Conservation (phyloP, 2,888 invertebrate species). For the Galerucella pusilla region DNA sequence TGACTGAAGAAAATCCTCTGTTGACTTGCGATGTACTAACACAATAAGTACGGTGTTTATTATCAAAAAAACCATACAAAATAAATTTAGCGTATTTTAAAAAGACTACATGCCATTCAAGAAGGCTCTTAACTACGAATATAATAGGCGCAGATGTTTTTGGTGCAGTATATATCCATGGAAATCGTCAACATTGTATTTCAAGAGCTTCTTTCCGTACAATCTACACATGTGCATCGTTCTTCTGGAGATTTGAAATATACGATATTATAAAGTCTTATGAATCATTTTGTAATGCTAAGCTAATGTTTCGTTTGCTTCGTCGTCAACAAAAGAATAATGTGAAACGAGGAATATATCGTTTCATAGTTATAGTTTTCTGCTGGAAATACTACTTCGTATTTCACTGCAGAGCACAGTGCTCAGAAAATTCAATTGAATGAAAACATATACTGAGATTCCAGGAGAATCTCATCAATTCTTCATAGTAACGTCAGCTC, state of each 20-base stretch:
- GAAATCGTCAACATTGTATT: not conserved
- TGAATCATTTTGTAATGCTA: conserved; percentile 7
- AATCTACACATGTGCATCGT: conserved; percentile 5
- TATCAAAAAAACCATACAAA: not conserved
- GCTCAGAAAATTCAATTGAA: no score
- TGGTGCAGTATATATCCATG: not conserved
- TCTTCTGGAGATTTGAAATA: conserved; percentile 21
- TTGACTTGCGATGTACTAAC: no score
- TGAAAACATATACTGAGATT: no score
- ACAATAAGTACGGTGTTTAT: no score
- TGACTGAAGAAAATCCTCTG: not conserved
- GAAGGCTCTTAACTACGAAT: not conserved
- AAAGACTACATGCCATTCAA: not conserved
- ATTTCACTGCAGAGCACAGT: no score
- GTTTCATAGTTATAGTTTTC: not conserved
- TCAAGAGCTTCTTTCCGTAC: not conserved
- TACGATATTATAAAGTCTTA: conserved; percentile 27
- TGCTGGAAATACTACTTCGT: no score
- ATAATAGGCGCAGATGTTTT: not conserved
- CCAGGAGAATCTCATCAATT: no score
- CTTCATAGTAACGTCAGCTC: no score
- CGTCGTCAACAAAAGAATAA: not conserved
- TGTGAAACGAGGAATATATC: not conserved
- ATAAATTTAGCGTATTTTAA: not conserved
- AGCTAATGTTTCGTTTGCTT: not conserved